Conservation (phyloP, 2,113 vertebrate species). For the Isurus oxyrinchus region DNA sequence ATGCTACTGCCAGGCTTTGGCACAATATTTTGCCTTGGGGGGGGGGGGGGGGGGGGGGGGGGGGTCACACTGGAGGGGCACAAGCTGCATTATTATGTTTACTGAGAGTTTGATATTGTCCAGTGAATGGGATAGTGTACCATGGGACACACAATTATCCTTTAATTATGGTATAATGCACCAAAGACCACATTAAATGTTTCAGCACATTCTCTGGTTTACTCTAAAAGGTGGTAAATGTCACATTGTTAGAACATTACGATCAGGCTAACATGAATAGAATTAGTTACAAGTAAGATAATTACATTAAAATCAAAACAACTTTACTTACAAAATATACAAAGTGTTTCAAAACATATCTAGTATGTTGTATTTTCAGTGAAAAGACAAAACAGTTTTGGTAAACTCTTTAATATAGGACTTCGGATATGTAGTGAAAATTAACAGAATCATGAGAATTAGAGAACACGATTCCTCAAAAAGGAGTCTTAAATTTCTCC, state of each 20-base stretch:
- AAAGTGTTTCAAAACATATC: not conserved
- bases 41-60: too few species aligned
- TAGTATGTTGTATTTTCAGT: not conserved
- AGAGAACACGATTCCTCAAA: not conserved
- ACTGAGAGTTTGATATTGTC: not conserved
- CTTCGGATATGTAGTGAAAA: not conserved
- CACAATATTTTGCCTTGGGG: not conserved
- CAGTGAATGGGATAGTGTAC: not conserved
- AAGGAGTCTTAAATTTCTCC: not conserved
- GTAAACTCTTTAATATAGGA: not conserved
- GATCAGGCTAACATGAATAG: not conserved
- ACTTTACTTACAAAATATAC: not conserved
- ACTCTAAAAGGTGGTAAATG: not conserved
- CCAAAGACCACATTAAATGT: not conserved
- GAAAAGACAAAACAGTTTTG: not conserved
- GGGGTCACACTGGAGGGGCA: not conserved
- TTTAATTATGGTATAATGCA: not conserved
- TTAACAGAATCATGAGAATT: not conserved
- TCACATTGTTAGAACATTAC: not conserved
- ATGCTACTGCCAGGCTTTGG: not conserved
- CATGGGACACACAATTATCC: not conserved
- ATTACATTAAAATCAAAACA: not conserved
- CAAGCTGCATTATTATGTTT: not conserved
- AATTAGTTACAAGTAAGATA: not conserved
- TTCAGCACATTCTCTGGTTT: not conserved